phyloP scores from a whole-genome alignment of 2,797 vertebrate genomes.

The Delichon dasypus region DNA sequence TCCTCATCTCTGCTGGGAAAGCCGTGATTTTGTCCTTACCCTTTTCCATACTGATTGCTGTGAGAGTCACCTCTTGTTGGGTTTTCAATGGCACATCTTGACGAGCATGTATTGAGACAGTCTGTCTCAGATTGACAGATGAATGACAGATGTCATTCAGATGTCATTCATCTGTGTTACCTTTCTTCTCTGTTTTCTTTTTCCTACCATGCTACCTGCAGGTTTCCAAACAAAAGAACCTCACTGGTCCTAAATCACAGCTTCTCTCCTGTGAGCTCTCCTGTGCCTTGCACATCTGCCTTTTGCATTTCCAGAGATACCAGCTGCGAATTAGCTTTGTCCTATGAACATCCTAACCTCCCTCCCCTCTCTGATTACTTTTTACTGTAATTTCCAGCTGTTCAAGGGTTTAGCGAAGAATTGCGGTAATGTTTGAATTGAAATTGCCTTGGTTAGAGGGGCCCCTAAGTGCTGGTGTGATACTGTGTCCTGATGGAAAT shows the following conservation, averaged over 20 bases:
- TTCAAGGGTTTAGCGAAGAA: conserved; percentile 1
- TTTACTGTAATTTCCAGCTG: conserved; percentile 5
- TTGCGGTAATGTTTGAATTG: not conserved
- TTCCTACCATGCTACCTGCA: not conserved
- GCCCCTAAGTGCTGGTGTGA: not conserved
- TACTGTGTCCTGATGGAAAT: not conserved
- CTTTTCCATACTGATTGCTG: not conserved
- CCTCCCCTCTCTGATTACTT: not conserved
- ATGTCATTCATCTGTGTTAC: not conserved
- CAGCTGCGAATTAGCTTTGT: conserved; percentile 39
- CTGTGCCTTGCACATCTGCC: conserved; percentile 13
- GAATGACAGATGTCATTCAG: not conserved
- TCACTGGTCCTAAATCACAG: not conserved
- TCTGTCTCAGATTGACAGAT: not conserved
- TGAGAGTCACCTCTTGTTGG: not conserved
- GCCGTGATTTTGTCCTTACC: not conserved
- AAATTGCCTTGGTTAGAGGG: not conserved
- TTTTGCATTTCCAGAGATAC: conserved; percentile 38
- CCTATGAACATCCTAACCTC: not conserved
- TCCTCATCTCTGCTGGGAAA: not conserved
- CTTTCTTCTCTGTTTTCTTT: not conserved
- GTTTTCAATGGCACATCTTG: not conserved
- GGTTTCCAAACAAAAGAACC: not conserved
- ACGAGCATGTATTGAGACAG: not conserved
- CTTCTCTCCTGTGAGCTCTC: not conserved